phyloP scores from a whole-genome alignment of 1,140 invertebrate species.

The Diabrotica undecimpunctata region DNA sequence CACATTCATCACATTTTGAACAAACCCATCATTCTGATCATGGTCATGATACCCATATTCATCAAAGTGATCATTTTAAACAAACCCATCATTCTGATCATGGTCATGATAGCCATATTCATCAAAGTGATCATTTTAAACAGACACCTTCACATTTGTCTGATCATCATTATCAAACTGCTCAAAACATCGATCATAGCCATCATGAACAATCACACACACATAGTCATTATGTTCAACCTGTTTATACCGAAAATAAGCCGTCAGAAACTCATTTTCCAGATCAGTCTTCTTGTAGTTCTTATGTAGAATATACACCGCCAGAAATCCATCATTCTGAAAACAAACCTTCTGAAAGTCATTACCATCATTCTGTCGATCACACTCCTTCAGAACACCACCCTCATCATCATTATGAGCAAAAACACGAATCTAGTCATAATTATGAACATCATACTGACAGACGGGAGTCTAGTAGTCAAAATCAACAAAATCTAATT shows the following conservation, averaged over 20 bases:
- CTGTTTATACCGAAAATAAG: background rate
- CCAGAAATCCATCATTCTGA: background rate
- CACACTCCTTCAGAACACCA: background rate
- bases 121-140: no score
- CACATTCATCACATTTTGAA: background rate
- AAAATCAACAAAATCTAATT: conserved; percentile 26
- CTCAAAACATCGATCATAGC: background rate
- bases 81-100: no score
- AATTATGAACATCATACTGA: background rate
- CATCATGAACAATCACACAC: background rate
- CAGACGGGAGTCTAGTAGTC: background rate
- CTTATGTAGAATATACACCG: background rate
- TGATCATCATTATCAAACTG: no score
- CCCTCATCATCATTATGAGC: background rate
- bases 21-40: background rate
- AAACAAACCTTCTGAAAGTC: background rate
- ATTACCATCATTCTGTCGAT: background rate
- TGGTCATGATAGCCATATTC: no score
- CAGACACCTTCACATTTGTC: no score
- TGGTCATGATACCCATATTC: background rate
- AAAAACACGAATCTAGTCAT: background rate
- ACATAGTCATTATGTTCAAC: conserved; percentile 7
- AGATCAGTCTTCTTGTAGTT: no score
- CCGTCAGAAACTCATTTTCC: no score
- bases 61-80: no score